A percentile compares a stretch with the other conserved stretches of the same genome.
These are phyloP conservation scores for Darevskia mixta DNA, from an alignment of 2,797 vertebrate species.

Conservation along the genomic window DNA sequence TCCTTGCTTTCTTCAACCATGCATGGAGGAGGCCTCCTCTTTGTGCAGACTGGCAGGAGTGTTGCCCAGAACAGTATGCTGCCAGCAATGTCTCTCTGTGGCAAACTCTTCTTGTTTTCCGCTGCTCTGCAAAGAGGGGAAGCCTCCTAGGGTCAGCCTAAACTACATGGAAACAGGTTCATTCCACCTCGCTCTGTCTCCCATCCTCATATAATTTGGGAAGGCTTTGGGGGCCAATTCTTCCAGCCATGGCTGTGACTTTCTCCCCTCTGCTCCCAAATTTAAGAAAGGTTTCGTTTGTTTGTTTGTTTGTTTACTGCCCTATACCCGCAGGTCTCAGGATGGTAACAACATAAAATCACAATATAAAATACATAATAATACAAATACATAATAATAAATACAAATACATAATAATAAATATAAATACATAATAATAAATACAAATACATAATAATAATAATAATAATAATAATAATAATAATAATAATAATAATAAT, in stretches of 20 bases:
- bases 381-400: too few species aligned
- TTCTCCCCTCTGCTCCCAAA: background rate
- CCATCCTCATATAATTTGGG: too few species aligned
- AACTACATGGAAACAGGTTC: background rate
- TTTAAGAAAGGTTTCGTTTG: background rate
- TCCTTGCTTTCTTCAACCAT: background rate
- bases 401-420: too few species aligned
- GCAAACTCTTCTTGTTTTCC: background rate
- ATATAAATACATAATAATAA: too few species aligned
- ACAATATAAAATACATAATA: too few species aligned
- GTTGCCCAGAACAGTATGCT: background rate
- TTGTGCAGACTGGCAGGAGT: background rate
- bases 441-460: too few species aligned
- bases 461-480: too few species aligned
- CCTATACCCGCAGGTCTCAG: too few species aligned
- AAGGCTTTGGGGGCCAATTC: background rate
- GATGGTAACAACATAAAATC: too few species aligned
- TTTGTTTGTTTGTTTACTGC: too few species aligned
- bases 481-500: too few species aligned
- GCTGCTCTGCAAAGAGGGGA: background rate
- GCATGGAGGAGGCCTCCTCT: background rate
- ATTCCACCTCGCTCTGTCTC: background rate
- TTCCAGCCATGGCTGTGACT: background rate
- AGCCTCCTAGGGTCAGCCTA: background rate
- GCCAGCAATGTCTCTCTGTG: too few species aligned